These are phyloP conservation scores for Patiria pectinifera DNA, from an alignment of 53 echinoderm and acorn worm species.

Conservation along the genomic window DNA sequence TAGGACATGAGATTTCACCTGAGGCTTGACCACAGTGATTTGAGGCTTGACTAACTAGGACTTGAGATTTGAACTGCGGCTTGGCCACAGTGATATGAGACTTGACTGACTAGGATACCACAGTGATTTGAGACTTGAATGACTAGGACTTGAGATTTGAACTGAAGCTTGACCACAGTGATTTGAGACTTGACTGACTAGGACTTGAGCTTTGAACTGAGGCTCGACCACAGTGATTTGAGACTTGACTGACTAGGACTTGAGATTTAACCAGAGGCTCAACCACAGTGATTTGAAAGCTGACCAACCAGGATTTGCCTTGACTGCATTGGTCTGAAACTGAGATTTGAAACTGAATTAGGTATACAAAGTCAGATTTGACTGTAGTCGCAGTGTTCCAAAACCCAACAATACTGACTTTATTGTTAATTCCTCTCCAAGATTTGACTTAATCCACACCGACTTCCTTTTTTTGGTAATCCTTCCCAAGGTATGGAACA, in stretches of 20 bases:
- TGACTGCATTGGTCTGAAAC: no score
- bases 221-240: not conserved
- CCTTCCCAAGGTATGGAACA: constrained; percentile 91
- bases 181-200: not conserved
- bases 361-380: no score
- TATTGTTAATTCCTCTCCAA: no score
- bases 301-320: no score
- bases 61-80: not conserved
- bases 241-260: not conserved
- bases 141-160: not conserved
- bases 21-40: no score
- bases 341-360: no score
- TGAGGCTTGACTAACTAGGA: not conserved
- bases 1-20: no score
- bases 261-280: not conserved
- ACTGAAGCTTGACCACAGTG: not conserved
- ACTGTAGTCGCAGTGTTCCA: no score
- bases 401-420: no score
- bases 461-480: no score
- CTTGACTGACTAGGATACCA: not conserved
- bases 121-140: not conserved
- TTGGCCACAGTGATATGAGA: not conserved
- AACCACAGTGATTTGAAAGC: not conserved
- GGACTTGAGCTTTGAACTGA: not conserved
- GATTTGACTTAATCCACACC: no score